phyloP scores from a whole-genome alignment of 2,113 vertebrate species.

The Semicossyphus pulcher region DNA sequence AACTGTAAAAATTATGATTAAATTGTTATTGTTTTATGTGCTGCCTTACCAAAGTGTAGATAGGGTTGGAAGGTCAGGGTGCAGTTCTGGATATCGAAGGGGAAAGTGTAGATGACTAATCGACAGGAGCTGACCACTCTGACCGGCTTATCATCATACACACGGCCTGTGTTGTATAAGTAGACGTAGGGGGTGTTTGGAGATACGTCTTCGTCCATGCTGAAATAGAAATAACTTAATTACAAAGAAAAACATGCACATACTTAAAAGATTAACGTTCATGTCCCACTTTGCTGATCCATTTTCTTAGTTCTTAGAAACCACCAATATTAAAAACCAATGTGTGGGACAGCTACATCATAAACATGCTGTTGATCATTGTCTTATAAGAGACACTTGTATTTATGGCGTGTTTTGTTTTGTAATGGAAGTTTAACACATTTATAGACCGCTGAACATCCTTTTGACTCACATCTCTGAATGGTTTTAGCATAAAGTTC shows the following conservation, averaged over 20 bases:
- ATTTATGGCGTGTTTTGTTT: too few relatives aligned
- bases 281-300: too few relatives aligned
- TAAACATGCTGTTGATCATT: too few relatives aligned
- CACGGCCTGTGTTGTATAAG: slow-evolving; percentile 47
- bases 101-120: slow-evolving; percentile 66
- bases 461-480: too few relatives aligned
- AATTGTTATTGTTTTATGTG: neutral
- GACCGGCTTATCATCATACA: slow-evolving; percentile 34
- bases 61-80: slow-evolving; percentile 60
- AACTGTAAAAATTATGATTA: too few relatives aligned
- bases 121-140: slow-evolving; percentile 58
- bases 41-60: slow-evolving; percentile 49
- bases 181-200: slow-evolving; percentile 47
- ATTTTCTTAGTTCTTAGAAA: too few relatives aligned
- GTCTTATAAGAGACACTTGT: too few relatives aligned
- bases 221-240: slow-evolving; percentile 7
- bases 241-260: neutral
- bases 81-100: slow-evolving; percentile 71
- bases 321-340: too few relatives aligned
- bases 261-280: too few relatives aligned
- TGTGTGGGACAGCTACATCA: too few relatives aligned
- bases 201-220: slow-evolving; percentile 34
- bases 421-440: neutral
- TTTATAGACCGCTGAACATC: neutral
- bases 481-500: too few relatives aligned